Conservation (phyloP, 2,888 invertebrate species). For the Polyploca ridens region DNA sequence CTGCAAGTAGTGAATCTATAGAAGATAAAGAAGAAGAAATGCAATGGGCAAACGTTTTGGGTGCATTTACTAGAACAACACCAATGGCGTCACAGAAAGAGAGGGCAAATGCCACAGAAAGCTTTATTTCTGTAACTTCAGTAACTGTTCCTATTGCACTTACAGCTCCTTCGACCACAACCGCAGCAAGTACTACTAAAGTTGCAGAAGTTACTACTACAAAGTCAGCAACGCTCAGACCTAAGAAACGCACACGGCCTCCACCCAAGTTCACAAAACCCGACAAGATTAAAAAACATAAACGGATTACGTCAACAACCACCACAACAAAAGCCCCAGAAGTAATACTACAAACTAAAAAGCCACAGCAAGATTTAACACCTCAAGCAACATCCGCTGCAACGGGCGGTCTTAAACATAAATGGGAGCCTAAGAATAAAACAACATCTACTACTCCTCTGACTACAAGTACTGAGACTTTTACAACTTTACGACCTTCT, state of each 20-base stretch:
- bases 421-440: conserved; percentile 47
- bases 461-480: conserved; percentile 29
- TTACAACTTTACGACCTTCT: conserved; percentile 24
- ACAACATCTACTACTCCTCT: conserved; percentile 31
- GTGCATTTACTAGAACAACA: conserved; percentile 73
- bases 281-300: conserved; percentile 70
- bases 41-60: conserved; percentile 69
- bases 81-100: conserved; percentile 64
- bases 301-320: conserved; percentile 64
- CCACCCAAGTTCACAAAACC: conserved; percentile 66
- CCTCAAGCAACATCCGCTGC: conserved; percentile 69
- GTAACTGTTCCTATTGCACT: conserved; percentile 36
- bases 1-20: conserved; percentile 45
- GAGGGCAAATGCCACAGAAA: conserved; percentile 39
- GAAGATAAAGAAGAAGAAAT: conserved; percentile 53
- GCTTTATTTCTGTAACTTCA: conserved; percentile 37
- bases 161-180: conserved; percentile 27
- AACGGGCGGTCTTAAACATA: conserved; percentile 36
- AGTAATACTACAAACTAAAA: conserved; percentile 45
- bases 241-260: conserved; percentile 71
- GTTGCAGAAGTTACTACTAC: conserved; percentile 43
- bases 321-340: conserved; percentile 47
- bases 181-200: conserved; percentile 29
- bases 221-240: conserved; percentile 51
- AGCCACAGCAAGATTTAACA: conserved; percentile 60